Evolutionary conservation across 2,888 invertebrate species (phyloP), one percentile per base, ranked within the genome.

Genomic region (Troilus luridus): DNA sequence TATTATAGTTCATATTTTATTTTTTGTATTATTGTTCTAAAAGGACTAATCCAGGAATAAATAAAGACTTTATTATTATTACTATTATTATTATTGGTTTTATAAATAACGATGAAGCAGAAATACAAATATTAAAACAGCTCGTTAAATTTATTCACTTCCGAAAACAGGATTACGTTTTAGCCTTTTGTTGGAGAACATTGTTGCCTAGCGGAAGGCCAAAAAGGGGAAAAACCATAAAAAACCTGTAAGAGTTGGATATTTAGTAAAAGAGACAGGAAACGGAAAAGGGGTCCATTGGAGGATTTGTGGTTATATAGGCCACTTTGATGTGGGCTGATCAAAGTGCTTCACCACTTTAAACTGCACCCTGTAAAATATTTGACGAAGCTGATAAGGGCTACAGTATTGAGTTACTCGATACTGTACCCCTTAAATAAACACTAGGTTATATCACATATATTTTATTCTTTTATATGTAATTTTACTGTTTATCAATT

Each of bases 291-390:
- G 41, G 72, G 72, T 77, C 27, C 72, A 77, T 77, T 41, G 41
- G 27, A 77, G 72, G 72, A 77, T 77, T 77, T 77, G 72, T 77
- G 72, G 72, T 77, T 77, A 27, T 17, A 77, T 41, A 77, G 72
- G 72, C 72, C 27, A 77, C 85, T 85, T 85, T 85, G 85, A 56
- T 56, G 85, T 85, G 85, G 85, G 85, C 56, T 85, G 85, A 85
- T 85, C 85, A 85, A 85, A 85, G 85, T 56, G n/a, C 21, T 11
- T n/a, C 21, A 5, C 56, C 54, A 58, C 12, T 85, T 85, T 85
- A 85, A 58, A 56, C 85, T 56, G 56, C 85, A 77, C 14, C 72
- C 72, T 77, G 41, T 77, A 77, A 77, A 77, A 77, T 77, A 77
- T 77, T 77, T 77, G 14, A 1, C 1, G 8, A 19, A 27, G 41